Base-by-base conservation (phyloP, 2,888 invertebrate species). In the Brachypalpus laphriformis region DNA sequence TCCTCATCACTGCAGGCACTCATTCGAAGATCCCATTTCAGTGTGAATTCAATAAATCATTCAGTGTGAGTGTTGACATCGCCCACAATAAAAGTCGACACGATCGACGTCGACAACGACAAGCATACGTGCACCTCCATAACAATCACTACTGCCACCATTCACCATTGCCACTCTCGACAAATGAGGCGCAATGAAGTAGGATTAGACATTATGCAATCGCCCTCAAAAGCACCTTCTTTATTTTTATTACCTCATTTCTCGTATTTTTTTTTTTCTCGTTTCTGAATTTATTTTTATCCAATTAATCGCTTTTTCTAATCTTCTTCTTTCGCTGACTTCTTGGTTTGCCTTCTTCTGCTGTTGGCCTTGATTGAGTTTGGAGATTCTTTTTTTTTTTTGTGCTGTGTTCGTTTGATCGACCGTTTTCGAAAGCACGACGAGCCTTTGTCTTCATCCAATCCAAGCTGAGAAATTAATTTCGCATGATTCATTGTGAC, bases 161-260 rank as follows among this genome's bases (percentile, higher is more conserved):
- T 71, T 82, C 65, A 65, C 65, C 34, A 40, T 54, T 42, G 22
- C 37, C 51, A 57, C 37, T 54, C 37, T 54, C 66, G 66, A 82
- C 77, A 82, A 82, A 82, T 77, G 77, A 82, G 63, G 54, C 71
- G 65, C 77, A 77, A 71, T 82, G 71, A 82, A 61, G 56, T 63
- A 59, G 77, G 72, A 72, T 72, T 82, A 77, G 54, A 6, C 22
- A 16, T 82, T 82, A 82, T 72, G 77, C 59, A 82, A 82, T 66
- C 54, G 59, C 22, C 40, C 61, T 47, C 47, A 42, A 82, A 56
- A 42, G 59, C 77, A 66, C 72, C 72, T 72, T 66, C 47, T 82
- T 77, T 22, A 66, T 47, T 77, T 77, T 72, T 72, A 82, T 82
- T 77, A 72, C 82, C 78, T 77, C 82, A 82, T 72, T 61, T 49